Base-by-base conservation (phyloP, 1,140 invertebrate species). In the Drosophila malerkotliana region DNA sequence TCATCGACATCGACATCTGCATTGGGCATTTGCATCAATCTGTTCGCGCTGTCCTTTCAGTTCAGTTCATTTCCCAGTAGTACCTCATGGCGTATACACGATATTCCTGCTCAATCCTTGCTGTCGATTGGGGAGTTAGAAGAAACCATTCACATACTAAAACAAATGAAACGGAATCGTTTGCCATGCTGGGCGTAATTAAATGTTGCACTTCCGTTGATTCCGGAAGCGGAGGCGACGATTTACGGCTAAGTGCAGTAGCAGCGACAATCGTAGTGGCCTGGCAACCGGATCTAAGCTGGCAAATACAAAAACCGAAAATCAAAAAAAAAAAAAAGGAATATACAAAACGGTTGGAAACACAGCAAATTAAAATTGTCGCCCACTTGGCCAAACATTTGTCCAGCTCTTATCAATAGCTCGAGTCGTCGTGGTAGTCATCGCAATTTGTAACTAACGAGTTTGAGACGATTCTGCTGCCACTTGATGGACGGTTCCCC, bases 331-430 rank as follows among this genome's bases (percentile, higher is more conserved):
- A 14, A 2, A 9, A 44, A 14, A 2, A 44, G 14, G 41, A 53
- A 49, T 54, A 39, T 32, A 30, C 10, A 59, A 58, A 58, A 55
- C 30, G 58, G 53, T 55, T 48, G 56, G 72, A 60, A 61, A 80
- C 59, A 80, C 53, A 56, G 67, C 66, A 82, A 87, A 72, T 87
- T 76, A 67, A 88, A 87, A 82, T 78, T 75, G 78, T 76, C 78
- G 83, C 66, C 67, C 66, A 79, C 80, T 83, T 83, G 66, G 72
- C 51, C 82, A 85, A 85, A 85, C 82, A 85, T 82, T 85, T 85
- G 71, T 72, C 63, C 74, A 64, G 79, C 82, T 87, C 71, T 85
- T 85, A 85, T 82, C 78, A 75, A 79, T 71, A 44, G 53, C 67
- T 73, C 63, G 63, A 74, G 47, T 64, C 37, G 30, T 39, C 32